Evolutionary conservation across 2,797 vertebrate species (phyloP).

Genomic region (Scolopax rusticola): DNA sequence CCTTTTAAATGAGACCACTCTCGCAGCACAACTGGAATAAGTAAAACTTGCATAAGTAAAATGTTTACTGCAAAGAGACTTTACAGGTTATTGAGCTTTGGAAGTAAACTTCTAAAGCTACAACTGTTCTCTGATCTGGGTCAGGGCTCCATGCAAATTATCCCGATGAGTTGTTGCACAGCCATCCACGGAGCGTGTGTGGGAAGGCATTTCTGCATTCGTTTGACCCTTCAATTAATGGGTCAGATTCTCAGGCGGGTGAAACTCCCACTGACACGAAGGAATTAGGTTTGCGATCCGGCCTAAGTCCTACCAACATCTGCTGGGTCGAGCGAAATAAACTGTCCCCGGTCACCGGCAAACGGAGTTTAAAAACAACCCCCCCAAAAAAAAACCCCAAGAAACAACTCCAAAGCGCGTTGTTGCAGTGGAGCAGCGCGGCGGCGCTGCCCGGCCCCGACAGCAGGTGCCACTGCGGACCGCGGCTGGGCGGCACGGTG

Average conservation of each 20-base stretch:
- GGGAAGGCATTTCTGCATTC: neutral
- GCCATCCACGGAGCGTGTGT: rapidly evolving
- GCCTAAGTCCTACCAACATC: neutral
- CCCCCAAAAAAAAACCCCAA: neutral
- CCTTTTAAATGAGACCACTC: neutral
- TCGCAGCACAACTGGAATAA: neutral
- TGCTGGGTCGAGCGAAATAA: rapidly evolving
- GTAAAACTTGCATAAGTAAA: neutral
- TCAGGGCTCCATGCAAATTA: rapidly evolving
- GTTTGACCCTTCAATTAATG: neutral
- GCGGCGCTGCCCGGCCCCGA: neutral
- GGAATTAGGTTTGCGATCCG: neutral
- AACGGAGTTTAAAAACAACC: rapidly evolving
- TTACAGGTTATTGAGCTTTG: neutral
- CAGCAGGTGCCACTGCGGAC: neutral
- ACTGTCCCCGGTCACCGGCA: rapidly evolving
- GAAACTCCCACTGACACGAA: neutral
- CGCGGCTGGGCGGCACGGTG: neutral
- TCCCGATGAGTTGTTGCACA: rapidly evolving
- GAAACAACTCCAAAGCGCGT: neutral
- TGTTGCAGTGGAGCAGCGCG: rapidly evolving
- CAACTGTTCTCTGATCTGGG: neutral
- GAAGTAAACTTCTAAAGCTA: neutral
- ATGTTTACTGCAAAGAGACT: neutral
- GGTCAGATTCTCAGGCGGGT: neutral